phyloP scores from a whole-genome alignment of 92 coral and sea anemone genomes.

The Porites cylindrica region DNA sequence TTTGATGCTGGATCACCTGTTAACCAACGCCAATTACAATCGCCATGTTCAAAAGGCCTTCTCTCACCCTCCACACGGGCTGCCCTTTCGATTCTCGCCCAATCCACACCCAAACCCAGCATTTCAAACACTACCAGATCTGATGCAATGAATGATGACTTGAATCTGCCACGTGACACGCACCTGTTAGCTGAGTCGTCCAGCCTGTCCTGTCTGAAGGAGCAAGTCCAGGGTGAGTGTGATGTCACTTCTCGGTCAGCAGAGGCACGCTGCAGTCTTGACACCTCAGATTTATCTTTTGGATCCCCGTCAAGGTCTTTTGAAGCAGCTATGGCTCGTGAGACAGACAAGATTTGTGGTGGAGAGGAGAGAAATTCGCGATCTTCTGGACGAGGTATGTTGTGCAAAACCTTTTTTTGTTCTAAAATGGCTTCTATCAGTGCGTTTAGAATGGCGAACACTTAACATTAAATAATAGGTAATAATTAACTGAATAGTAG shows the following conservation, averaged over 20 bases:
- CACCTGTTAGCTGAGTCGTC: background rate
- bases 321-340: constrained; percentile 71
- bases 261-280: background rate
- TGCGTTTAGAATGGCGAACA: background rate
- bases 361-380: constrained; percentile 20
- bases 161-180: background rate
- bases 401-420: too few species aligned
- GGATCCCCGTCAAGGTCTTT: constrained; percentile 72
- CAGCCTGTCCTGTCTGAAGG: background rate
- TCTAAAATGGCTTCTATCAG: too few species aligned
- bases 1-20: background rate
- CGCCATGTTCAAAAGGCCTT: background rate
- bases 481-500: too few species aligned
- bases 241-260: background rate
- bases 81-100: constrained; percentile 44
- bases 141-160: background rate
- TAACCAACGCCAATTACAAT: background rate
- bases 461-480: background rate
- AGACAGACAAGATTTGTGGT: constrained; percentile 54
- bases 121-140: background rate
- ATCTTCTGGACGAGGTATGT: constrained; percentile 27
- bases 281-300: constrained; percentile 35
- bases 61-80: constrained; percentile 21
- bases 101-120: constrained; percentile 61
- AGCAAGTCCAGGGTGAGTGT: background rate